Percentiles rank a stretch among this genome's conserved stretches.
These are phyloP conservation scores for Argya squamiceps DNA, from an alignment of 2,797 vertebrate species.

Conservation along the genomic window DNA sequence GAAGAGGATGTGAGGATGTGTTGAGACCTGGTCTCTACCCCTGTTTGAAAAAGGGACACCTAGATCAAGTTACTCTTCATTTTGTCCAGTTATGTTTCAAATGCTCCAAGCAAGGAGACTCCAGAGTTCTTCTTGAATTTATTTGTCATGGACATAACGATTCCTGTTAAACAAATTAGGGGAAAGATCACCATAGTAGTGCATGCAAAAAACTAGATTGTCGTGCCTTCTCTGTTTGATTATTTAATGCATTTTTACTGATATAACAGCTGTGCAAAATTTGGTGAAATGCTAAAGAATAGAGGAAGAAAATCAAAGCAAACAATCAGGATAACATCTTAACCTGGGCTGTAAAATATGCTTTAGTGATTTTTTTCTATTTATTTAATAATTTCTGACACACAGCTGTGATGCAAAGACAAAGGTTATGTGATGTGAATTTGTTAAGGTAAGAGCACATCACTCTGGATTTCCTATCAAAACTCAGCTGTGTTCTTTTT, in stretches of 20 bases:
- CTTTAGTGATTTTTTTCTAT: neutral
- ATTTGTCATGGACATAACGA: neutral
- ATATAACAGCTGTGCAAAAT: neutral
- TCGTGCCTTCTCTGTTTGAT: neutral
- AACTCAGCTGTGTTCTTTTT: neutral
- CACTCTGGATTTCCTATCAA: neutral
- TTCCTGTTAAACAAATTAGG: neutral
- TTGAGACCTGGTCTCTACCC: neutral
- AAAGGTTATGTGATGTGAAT: neutral
- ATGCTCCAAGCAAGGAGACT: neutral
- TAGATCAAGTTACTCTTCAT: neutral
- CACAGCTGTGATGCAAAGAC: neutral
- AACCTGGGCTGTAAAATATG: neutral
- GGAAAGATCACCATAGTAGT: neutral
- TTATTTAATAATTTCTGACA: neutral
- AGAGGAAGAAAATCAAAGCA: neutral
- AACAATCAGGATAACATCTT: neutral
- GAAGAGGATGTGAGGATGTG: fast-evolving
- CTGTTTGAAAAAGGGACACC: neutral
- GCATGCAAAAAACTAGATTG: neutral
- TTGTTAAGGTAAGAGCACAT: neutral
- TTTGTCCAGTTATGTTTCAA: neutral
- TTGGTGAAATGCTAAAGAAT: neutral
- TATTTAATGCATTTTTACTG: neutral
- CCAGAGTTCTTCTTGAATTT: neutral